phyloP scores from a whole-genome alignment of 1,140 invertebrate genomes.

The Pemphigus obesinymphae region DNA sequence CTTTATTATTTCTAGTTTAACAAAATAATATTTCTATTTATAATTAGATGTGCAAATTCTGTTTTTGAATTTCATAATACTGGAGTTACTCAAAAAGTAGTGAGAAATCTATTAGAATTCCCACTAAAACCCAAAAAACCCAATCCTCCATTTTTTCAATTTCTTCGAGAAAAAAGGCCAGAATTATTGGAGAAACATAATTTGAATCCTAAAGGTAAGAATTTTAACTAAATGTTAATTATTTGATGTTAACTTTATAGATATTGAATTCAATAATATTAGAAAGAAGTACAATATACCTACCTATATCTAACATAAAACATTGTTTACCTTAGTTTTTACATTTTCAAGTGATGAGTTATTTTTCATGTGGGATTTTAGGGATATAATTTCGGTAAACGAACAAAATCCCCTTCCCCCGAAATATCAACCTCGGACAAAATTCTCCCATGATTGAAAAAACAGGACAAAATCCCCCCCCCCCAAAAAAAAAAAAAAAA shows the following conservation, averaged over 20 bases:
- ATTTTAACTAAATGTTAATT: neutral
- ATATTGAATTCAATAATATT: too few species aligned
- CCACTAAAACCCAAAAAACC: constrained; percentile 20
- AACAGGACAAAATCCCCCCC: too few species aligned
- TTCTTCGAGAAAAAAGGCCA: constrained; percentile 2
- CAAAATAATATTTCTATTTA: neutral
- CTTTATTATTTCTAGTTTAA: neutral
- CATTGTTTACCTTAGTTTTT: too few species aligned
- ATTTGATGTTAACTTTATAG: neutral
- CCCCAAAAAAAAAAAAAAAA: too few species aligned
- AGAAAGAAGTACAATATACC: too few species aligned
- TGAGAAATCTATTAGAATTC: neutral
- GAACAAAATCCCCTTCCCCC: too few species aligned
- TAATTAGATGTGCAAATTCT: neutral
- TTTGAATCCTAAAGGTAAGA: constrained; percentile 1
- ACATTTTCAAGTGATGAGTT: too few species aligned
- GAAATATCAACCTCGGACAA: too few species aligned
- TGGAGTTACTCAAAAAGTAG: neutral
- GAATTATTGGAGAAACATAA: constrained; percentile 12
- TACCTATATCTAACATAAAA: too few species aligned
- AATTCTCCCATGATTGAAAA: too few species aligned
- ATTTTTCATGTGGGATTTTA: too few species aligned
- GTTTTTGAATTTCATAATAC: neutral
- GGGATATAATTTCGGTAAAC: too few species aligned
- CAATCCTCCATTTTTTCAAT: constrained; percentile 22